These are phyloP conservation scores for Cinclus mexicanus DNA, from an alignment of 2,113 vertebrate genomes.

Conservation along the genomic window DNA sequence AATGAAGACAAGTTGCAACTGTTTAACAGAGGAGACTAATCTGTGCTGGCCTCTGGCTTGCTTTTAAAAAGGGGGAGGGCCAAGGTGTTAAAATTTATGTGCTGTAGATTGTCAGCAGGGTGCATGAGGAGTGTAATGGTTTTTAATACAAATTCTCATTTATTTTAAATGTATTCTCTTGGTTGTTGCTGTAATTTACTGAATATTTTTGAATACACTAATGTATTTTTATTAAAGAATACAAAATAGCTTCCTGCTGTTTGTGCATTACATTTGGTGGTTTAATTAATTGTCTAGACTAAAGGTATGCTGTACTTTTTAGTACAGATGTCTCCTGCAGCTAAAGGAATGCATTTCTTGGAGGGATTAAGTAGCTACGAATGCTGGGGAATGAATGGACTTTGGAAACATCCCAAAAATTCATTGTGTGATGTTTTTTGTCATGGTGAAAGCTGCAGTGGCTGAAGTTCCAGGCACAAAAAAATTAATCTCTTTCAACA, in stretches of 20 bases:
- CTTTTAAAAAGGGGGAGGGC: not conserved
- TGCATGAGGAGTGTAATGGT: not conserved
- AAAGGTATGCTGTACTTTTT: slow-evolving; percentile 15
- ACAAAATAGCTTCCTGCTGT: slow-evolving; percentile 1
- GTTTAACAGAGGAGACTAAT: not conserved
- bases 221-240: not conserved
- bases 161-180: not conserved
- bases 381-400: slow-evolving; percentile 5
- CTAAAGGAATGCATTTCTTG: slow-evolving; percentile 14
- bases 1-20: not conserved
- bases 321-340: slow-evolving; percentile 12
- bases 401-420: slow-evolving; percentile 24
- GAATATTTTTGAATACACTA: slow-evolving; percentile 19
- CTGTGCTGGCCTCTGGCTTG: not conserved
- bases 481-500: not conserved
- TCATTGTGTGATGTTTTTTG: slow-evolving; percentile 1
- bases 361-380: slow-evolving; percentile 41
- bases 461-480: not conserved
- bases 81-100: not conserved
- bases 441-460: not conserved
- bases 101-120: not conserved
- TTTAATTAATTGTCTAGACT: slow-evolving; percentile 52
- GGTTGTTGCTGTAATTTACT: slow-evolving; percentile 14
- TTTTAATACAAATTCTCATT: not conserved
- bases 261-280: slow-evolving; percentile 1